Percentiles rank a stretch among this genome's conserved stretches.
phyloP scores from a whole-genome alignment of 2,888 invertebrate species.

The Arrhopalites spinosus region DNA sequence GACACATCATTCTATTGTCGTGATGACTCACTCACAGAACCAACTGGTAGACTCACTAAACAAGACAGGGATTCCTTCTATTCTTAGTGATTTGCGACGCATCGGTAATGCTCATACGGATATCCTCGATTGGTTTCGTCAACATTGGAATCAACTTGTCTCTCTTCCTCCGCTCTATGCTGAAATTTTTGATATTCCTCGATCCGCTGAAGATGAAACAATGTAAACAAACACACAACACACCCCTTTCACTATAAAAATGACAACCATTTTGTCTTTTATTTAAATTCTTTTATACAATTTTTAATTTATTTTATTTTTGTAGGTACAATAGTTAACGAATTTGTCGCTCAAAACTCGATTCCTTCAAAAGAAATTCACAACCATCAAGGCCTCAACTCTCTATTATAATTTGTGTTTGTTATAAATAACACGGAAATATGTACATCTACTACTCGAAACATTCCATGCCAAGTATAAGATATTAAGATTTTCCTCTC shows the following conservation, averaged over 20 bases:
- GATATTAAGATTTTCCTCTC: too few species aligned
- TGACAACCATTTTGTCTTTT: too few species aligned
- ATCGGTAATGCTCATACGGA: constrained; percentile 82
- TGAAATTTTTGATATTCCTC: constrained; percentile 96
- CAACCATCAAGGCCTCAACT: too few species aligned
- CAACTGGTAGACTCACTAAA: constrained; percentile 85
- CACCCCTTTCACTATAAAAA: not conserved
- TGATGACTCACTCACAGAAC: constrained; percentile 71
- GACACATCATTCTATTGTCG: constrained; percentile 77
- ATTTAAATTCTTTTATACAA: too few species aligned
- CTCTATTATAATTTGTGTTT: too few species aligned
- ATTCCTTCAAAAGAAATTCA: too few species aligned
- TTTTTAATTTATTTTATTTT: too few species aligned
- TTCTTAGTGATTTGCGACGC: constrained; percentile 76
- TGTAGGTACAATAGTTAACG: too few species aligned
- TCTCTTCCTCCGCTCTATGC: constrained; percentile 88
- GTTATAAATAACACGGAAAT: too few species aligned
- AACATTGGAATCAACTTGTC: constrained; percentile 81
- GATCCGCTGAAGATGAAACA: constrained; percentile 71
- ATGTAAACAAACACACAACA: constrained; percentile 56
- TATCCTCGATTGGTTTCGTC: constrained; percentile 87
- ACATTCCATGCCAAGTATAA: too few species aligned
- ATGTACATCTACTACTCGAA: too few species aligned
- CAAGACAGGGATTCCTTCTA: constrained; percentile 58
- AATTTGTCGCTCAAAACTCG: too few species aligned